These are phyloP conservation scores for Tor tambroides DNA, from an alignment of 2,113 vertebrate species.

Conservation along the genomic window DNA sequence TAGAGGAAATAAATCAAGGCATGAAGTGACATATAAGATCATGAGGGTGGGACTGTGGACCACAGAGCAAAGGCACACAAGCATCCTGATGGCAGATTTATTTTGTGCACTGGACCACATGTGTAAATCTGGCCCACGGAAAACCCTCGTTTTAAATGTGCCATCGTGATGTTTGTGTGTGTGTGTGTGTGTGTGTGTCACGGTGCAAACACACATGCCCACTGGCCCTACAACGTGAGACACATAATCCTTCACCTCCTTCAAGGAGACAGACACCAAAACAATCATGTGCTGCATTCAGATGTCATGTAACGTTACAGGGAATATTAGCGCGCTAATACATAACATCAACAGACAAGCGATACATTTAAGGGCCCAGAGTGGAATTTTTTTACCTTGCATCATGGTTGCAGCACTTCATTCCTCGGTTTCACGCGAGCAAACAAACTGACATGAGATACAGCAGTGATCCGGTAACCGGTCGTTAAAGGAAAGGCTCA, in stretches of 20 bases:
- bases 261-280: constrained; percentile 25
- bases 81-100: constrained; percentile 4
- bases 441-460: constrained; percentile 31
- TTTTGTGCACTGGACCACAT: not conserved
- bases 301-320: not conserved
- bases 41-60: constrained; percentile 5
- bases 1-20: not conserved
- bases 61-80: not conserved
- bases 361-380: not conserved
- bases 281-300: not conserved
- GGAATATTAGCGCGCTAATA: not conserved
- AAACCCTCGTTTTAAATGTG: not conserved
- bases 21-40: not conserved
- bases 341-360: not conserved
- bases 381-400: constrained; percentile 85
- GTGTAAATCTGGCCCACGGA: not conserved
- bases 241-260: constrained; percentile 36
- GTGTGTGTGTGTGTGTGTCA: constrained; percentile 9
- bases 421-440: constrained; percentile 80
- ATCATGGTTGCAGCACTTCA: constrained; percentile 99
- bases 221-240: constrained; percentile 2
- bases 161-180: constrained; percentile 5
- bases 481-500: constrained; percentile 42
- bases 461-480: constrained; percentile 39
- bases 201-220: not conserved